A percentile compares a stretch with the other conserved stretches of the same genome.
phyloP scores from a whole-genome alignment of 2,888 invertebrate genomes.

The Steinernema carpocapsae region DNA sequence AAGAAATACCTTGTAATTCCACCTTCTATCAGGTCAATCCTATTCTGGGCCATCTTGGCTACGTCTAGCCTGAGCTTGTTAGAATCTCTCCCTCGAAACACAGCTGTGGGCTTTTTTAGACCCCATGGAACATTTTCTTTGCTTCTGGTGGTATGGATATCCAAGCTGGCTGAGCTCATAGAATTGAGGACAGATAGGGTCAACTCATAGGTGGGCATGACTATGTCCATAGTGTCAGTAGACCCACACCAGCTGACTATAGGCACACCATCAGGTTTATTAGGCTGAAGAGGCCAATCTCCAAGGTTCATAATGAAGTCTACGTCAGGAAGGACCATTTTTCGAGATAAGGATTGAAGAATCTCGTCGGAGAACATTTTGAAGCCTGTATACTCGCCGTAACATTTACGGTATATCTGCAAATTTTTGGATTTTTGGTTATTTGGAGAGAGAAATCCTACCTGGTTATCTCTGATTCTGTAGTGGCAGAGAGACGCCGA shows the following conservation, averaged over 20 bases:
- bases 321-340: constrained; percentile 82
- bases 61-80: constrained; percentile 38
- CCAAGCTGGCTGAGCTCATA: constrained; percentile 28
- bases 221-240: constrained; percentile 82
- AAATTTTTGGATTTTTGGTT: constrained; percentile 15
- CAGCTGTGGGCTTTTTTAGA: constrained; percentile 35
- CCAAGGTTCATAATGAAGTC: constrained; percentile 91
- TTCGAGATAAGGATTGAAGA: constrained; percentile 81
- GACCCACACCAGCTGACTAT: constrained; percentile 97
- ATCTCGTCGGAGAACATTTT: constrained; percentile 92
- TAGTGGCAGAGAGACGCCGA: constrained; percentile 39
- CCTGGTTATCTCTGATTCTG: constrained; percentile 33
- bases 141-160: constrained; percentile 38
- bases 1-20: constrained; percentile 95
- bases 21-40: constrained; percentile 78
- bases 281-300: constrained; percentile 84
- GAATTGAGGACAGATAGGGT: constrained; percentile 77
- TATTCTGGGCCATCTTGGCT: constrained; percentile 25
- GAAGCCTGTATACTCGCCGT: constrained; percentile 92
- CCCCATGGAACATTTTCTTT: constrained; percentile 28
- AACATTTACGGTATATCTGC: constrained; percentile 81
- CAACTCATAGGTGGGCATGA: constrained; percentile 92
- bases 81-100: constrained; percentile 40
- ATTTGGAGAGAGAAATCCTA: not conserved
- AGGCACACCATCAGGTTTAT: constrained; percentile 74